Evolutionary conservation across 2,888 invertebrate species (phyloP), one percentile per base, ranked within the genome.

Genomic region (Chirona hameri): DNA sequence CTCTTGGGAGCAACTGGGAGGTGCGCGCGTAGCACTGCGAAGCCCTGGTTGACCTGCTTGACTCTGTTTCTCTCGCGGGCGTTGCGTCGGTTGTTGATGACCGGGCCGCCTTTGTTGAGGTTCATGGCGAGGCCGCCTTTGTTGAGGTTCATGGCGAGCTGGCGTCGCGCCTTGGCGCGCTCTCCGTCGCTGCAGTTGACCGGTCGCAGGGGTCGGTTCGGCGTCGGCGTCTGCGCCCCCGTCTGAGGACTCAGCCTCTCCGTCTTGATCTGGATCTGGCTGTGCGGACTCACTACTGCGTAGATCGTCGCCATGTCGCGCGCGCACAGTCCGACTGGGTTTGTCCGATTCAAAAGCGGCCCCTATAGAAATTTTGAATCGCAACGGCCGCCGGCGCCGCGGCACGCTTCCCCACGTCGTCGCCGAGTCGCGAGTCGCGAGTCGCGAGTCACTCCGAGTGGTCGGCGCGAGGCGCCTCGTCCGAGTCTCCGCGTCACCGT

Each of bases 51-150:
- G 86, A 96, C 96, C 91, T 96, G 96, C 84, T 96, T 96, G 86
- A 97, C 97, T 86, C 98, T 92, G 88, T 97, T 98, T 86, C 98
- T 90, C 89, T 98, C 98, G 65, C 98, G 91, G 48, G 97, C 97
- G 89, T 98, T 98, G 86, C 98, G 91, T 82, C 97, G 90, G 0
- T 95, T 95, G 55, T 96, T 96, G 9, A 96, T 95, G 72, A 95
- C 94, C 84, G 94, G 92, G 86, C 52, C 27, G 83, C 85, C 79
- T 15, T 79, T 79, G 79, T 79, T 46, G 21, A 48, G n/a, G 48
- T 79, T 48, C 79, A 79, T 79, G 10, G 79, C 79, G 15, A 48
- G 92, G 86, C n/a, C n/a, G 82, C 85, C 69, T 15, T 76, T 76
- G 79, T 48, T 79, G 18, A 46, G 24, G 46, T 79, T 79, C 79